A percentile compares a stretch with the other conserved stretches of the same genome.
These are phyloP conservation scores for Eristalis pertinax DNA, from an alignment of 2,888 invertebrate genomes.

Conservation along the genomic window DNA sequence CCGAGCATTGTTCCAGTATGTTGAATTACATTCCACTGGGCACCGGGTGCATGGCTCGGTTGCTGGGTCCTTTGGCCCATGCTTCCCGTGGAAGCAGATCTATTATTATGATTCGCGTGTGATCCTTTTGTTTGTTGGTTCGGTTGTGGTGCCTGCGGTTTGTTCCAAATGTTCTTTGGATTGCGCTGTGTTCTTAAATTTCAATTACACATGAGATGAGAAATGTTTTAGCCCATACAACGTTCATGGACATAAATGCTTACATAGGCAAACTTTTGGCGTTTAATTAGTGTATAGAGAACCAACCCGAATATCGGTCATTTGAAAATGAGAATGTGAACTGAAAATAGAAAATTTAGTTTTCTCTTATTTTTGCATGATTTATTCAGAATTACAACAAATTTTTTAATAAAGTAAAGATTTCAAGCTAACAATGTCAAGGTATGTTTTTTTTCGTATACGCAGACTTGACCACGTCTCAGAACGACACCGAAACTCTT, in stretches of 20 bases:
- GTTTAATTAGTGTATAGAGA: not conserved
- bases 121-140: slow-evolving; percentile 52
- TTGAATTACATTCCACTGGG: slow-evolving; percentile 43
- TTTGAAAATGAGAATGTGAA: not conserved
- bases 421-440: too few relatives aligned
- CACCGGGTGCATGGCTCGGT: slow-evolving; percentile 5
- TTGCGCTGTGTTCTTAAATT: slow-evolving; percentile 57
- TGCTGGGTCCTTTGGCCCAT: slow-evolving; percentile 10
- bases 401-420: too few relatives aligned
- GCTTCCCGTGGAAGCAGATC: slow-evolving; percentile 49
- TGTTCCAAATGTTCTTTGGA: slow-evolving; percentile 37
- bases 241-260: slow-evolving; percentile 3
- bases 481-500: too few relatives aligned
- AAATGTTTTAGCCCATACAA: slow-evolving; percentile 42
- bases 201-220: slow-evolving; percentile 65
- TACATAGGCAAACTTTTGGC: not conserved
- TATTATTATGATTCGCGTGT: slow-evolving; percentile 59
- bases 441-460: too few relatives aligned
- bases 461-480: too few relatives aligned
- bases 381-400: too few relatives aligned
- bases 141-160: slow-evolving; percentile 53
- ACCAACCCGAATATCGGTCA: not conserved
- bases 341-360: too few relatives aligned
- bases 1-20: slow-evolving; percentile 57
- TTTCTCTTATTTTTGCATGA: too few relatives aligned